Base-by-base conservation (phyloP, 1,140 invertebrate genomes). In the Chlorops oryzae region DNA sequence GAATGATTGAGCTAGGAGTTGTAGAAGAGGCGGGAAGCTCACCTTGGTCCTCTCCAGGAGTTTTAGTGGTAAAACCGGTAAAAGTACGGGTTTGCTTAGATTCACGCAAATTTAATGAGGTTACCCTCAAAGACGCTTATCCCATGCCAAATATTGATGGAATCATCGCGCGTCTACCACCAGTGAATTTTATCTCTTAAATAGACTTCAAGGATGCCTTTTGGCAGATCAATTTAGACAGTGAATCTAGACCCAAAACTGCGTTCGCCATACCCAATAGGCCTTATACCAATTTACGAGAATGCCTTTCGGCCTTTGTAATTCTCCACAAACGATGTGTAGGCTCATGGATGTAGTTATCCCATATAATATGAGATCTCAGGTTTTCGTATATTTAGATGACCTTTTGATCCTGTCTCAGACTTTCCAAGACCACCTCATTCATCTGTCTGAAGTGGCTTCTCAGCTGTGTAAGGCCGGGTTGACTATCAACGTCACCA, bases 31-130 rank as follows among this genome's bases (percentile, higher is more conserved):
- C 51, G 2, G 45, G 13, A 9, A 56, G 54, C 15, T 27, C n/a
- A n/a, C n/a, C 49, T 6, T 56, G 48, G 56, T 58, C 54, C 13
- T 54, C 44, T 32, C 45, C 42, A 23, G 22, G 46, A 21, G 42
- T 46, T 18, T 28, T 45, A 40, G 35, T 27, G 13, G 27, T 15
- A 25, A 51, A 51, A 18, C 35, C 50, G 10, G 34, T 34, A n/a
- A 51, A 52, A 41, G 27, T 46, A 6, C 24, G 50, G 22, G 25
- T 52, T 13, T 52, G 50, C 34, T 15, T 52, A 2, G 50, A 52
- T 32, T 27, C 21, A 10, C 35, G 48, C 1, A 55, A 55, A 23
- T 17, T 50, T 12, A 47, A 46, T 17, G 27, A 24, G 3, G 42
- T 51, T 24, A 51, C 50, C 6, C 15, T 51, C 5, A 45, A 45